Percentiles rank a stretch among this genome's conserved stretches.
These are phyloP conservation scores for Cepphus grylle DNA, from an alignment of 2,113 vertebrate genomes.

Conservation along the genomic window DNA sequence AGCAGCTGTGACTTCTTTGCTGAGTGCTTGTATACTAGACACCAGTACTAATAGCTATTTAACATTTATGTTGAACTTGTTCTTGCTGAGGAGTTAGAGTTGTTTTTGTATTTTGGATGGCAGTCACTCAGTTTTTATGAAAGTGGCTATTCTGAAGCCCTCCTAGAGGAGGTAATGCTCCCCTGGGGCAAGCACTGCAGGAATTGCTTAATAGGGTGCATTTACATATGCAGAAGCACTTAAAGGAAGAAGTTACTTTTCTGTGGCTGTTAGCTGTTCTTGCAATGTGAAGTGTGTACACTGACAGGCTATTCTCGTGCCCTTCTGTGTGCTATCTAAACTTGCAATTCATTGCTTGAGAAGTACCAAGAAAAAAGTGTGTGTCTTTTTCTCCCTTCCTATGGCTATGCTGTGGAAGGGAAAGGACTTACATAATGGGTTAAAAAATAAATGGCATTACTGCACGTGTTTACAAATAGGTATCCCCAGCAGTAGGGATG, in stretches of 20 bases:
- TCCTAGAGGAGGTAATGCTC: not conserved
- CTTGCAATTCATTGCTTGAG: not conserved
- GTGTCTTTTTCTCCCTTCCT: not conserved
- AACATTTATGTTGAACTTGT: not conserved
- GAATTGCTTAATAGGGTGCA: not conserved
- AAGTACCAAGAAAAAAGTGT: not conserved
- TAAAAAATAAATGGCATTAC: not conserved
- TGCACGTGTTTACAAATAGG: not conserved
- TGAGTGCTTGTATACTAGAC: not conserved
- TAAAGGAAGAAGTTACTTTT: not conserved
- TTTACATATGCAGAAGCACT: not conserved
- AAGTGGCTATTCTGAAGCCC: not conserved
- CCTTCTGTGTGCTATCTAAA: not conserved
- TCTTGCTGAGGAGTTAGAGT: not conserved
- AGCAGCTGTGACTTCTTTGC: not conserved
- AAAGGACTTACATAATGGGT: not conserved
- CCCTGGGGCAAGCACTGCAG: not conserved
- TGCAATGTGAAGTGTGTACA: not conserved
- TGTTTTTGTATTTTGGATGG: not conserved
- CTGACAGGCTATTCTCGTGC: not conserved
- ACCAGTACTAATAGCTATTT: not conserved
- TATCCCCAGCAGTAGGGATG: not conserved
- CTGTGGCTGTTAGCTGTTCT: not conserved
- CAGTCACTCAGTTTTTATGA: not conserved
- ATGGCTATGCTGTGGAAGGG: not conserved